Evolutionary conservation across 2,113 vertebrate genomes (phyloP).

Genomic region (Brienomyrus longianalis): DNA sequence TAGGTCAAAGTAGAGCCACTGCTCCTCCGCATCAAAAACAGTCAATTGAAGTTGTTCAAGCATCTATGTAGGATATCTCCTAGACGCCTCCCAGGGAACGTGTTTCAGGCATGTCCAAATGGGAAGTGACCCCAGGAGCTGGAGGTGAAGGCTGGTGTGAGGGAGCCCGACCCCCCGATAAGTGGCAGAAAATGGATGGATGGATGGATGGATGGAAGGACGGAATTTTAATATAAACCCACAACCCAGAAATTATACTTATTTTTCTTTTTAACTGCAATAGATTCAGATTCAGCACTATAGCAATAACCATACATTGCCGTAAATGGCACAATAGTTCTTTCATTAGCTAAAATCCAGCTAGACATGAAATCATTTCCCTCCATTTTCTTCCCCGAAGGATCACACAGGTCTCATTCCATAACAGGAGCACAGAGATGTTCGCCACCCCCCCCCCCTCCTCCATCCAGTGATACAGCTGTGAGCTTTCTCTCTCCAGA

Average conservation of each 20-base stretch:
- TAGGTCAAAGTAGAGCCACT: no score
- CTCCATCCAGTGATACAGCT: slow-evolving; percentile 34
- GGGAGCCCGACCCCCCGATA: not conserved
- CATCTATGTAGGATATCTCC: no score
- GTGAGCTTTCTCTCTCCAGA: slow-evolving; percentile 30
- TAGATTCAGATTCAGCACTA: not conserved
- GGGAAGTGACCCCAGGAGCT: not conserved
- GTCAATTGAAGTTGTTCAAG: no score
- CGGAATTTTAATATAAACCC: not conserved
- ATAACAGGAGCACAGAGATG: slow-evolving; percentile 18
- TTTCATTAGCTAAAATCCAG: not conserved
- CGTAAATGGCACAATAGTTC: not conserved
- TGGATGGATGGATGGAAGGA: not conserved
- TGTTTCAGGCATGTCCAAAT: no score
- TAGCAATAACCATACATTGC: not conserved
- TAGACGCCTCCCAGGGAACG: no score
- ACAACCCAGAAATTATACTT: not conserved
- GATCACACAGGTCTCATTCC: not conserved
- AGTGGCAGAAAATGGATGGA: not conserved
- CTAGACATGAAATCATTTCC: not conserved
- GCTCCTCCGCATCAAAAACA: no score
- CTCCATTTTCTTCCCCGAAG: not conserved
- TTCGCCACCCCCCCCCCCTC: not conserved
- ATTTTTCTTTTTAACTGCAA: not conserved
- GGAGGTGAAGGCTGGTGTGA: not conserved